Base-by-base conservation (phyloP, 2,888 invertebrate genomes). In the Drosophila eohydei region DNA sequence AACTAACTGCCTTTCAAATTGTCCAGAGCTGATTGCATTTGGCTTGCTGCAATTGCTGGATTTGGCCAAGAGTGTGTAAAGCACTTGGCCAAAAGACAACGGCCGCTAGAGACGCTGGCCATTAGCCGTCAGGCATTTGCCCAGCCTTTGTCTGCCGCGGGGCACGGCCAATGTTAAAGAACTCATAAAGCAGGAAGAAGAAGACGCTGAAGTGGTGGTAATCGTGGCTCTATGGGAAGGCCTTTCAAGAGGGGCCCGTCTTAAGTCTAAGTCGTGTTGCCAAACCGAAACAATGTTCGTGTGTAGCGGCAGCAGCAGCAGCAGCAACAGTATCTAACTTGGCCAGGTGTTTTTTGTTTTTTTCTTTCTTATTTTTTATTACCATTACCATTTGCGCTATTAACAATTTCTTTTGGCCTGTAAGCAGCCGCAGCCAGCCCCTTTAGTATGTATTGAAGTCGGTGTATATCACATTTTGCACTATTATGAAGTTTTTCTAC, bases 351-450 rank as follows among this genome's bases (percentile, higher is more conserved):
- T 80, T 74, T 60, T 46, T 14, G 52, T 54, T 57, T 43, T 59
- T 73, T 80, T 80, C 6, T 38, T 8, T 60, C 56, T 55, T 38
- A 55, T 74, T 81, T 84, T 78, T 75, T 72, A 78, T 77, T 72
- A 61, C 73, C 72, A 77, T 78, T 70, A 78, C 76, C 79, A 77
- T 78, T 85, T 83, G 76, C 68, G 81, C 80, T 78, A 85, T 83
- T 88, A 85, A 88, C 83, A 87, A 89, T 89, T 88, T 90, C 88
- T 87, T 83, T 83, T 80, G 89, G 80, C 71, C 78, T 73, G 63
- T 60, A 74, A 64, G 58, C 63, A 66, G 66, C 52, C 70, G 57
- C 30, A 7, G 56, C 36, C n/a, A 48, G 57, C 52, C 57, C 56
- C 58, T 50, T 32, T n/a, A 38, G n/a, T 46, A 9, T 44, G 41